phyloP scores from a whole-genome alignment of 23 tunicate species.

The Aplidium turbinatum region DNA sequence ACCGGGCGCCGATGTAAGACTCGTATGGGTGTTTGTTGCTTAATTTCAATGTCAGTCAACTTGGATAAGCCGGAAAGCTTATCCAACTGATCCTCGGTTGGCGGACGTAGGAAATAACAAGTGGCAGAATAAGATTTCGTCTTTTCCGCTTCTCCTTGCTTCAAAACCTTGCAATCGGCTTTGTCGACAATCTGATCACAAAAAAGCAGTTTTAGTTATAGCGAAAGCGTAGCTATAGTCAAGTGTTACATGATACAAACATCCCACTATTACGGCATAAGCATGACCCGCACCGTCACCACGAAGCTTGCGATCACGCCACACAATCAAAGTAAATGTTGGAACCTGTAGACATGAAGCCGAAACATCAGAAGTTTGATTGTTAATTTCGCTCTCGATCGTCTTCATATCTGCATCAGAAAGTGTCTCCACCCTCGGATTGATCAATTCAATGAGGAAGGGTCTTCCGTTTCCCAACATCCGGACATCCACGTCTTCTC shows the following conservation, averaged over 20 bases:
- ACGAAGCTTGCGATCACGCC: neutral
- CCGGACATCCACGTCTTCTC: conserved; percentile 96
- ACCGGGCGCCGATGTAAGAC: conserved; percentile 87
- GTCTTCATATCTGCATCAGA: conserved; percentile 5
- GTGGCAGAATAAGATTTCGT: conserved; percentile 79
- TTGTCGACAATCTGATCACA: conserved; percentile 48
- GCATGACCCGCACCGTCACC: neutral
- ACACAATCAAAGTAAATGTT: neutral
- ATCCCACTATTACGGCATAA: neutral
- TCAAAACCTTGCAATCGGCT: conserved; percentile 57
- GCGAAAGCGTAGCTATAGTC: neutral
- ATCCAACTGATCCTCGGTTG: conserved; percentile 20
- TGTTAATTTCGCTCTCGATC: conserved; percentile 34
- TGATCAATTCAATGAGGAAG: conserved; percentile 75
- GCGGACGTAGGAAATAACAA: conserved; percentile 49
- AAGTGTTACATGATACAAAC: neutral
- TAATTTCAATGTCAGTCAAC: conserved; percentile 29
- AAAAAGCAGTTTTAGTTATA: neutral
- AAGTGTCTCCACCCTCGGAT: conserved; percentile 34
- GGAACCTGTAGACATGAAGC: conserved; percentile 40
- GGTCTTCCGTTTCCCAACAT: conserved; percentile 97
- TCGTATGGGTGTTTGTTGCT: conserved; percentile 90
- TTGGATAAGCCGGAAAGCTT: conserved; percentile 26
- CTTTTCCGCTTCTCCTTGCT: conserved; percentile 95
- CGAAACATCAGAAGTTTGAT: conserved; percentile 28